Percentiles rank a stretch among this genome's conserved stretches.
These are phyloP conservation scores for Conomelus anceps DNA, from an alignment of 2,888 invertebrate species.

Conservation along the genomic window DNA sequence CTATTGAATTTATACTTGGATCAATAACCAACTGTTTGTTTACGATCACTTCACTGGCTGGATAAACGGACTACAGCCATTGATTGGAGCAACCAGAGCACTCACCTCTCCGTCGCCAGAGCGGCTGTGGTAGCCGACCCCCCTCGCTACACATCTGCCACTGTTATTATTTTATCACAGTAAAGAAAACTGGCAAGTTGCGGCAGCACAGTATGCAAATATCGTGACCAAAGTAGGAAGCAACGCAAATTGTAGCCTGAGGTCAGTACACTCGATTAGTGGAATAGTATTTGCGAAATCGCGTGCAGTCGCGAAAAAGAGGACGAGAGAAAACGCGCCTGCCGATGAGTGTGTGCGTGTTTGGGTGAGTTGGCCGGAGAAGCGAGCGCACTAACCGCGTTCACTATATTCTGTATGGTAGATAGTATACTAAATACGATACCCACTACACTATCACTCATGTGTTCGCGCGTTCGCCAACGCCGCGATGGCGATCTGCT, in stretches of 20 bases:
- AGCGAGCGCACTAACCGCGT: too few relatives aligned
- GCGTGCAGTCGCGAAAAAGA: neutral
- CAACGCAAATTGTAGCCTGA: neutral
- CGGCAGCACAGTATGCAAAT: neutral
- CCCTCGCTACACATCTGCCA: neutral
- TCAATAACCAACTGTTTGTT: neutral
- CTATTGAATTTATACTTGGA: neutral
- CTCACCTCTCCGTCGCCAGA: neutral
- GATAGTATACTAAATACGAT: too few relatives aligned
- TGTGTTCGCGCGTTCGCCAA: neutral
- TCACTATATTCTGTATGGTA: too few relatives aligned
- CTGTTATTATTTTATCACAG: neutral
- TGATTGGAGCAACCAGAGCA: neutral
- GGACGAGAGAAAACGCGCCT: neutral
- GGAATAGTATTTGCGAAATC: neutral
- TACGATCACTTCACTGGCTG: neutral
- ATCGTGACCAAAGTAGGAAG: neutral
- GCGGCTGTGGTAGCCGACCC: neutral
- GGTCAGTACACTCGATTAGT: neutral
- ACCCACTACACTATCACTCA: too few relatives aligned
- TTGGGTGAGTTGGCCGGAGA: too few relatives aligned
- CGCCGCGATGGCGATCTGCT: neutral
- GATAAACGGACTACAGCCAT: neutral
- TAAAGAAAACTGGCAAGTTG: neutral
- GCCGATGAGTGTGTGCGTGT: neutral